Evolutionary conservation across 1,140 invertebrate genomes (phyloP).

Genomic region (Hycleus phaleratus): DNA sequence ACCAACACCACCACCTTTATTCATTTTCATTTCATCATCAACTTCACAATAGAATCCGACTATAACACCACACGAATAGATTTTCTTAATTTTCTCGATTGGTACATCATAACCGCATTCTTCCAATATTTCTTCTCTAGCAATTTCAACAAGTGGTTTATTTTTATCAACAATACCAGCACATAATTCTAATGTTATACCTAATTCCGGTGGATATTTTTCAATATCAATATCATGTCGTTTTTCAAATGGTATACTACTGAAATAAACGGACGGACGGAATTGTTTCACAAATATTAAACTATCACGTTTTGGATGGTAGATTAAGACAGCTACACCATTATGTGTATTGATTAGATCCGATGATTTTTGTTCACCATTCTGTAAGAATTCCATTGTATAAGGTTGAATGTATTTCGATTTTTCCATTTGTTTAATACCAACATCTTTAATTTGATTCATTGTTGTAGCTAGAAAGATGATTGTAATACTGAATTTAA

Average conservation of each 20-base stretch:
- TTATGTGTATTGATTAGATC: constrained; percentile 63
- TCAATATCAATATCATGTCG: constrained; percentile 55
- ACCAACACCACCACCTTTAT: constrained; percentile 70
- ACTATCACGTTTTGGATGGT: constrained; percentile 55
- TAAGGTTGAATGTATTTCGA: constrained; percentile 64
- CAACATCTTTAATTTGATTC: constrained; percentile 30
- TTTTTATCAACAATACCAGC: constrained; percentile 92
- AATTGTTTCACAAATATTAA: constrained; percentile 89
- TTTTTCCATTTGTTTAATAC: constrained; percentile 49
- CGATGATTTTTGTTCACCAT: constrained; percentile 57
- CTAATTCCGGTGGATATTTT: constrained; percentile 66
- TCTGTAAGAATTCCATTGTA: constrained; percentile 58
- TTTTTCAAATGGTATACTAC: constrained; percentile 48
- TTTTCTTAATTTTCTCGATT: constrained; percentile 57
- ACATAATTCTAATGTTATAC: constrained; percentile 86
- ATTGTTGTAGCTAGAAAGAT: constrained; percentile 15
- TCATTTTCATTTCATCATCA: constrained; percentile 77
- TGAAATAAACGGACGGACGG: constrained; percentile 72
- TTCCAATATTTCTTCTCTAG: constrained; percentile 80
- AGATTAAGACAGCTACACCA: constrained; percentile 78
- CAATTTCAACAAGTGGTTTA: constrained; percentile 67
- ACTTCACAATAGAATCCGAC: constrained; percentile 89
- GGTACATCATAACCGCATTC: constrained; percentile 92
- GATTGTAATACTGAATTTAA: too few relatives aligned
- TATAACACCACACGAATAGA: constrained; percentile 60